A percentile compares a stretch with the other conserved stretches of the same genome.
Evolutionary conservation across 2,888 invertebrate species (phyloP).

Genomic region (Mongoloraphidia duomilia): DNA sequence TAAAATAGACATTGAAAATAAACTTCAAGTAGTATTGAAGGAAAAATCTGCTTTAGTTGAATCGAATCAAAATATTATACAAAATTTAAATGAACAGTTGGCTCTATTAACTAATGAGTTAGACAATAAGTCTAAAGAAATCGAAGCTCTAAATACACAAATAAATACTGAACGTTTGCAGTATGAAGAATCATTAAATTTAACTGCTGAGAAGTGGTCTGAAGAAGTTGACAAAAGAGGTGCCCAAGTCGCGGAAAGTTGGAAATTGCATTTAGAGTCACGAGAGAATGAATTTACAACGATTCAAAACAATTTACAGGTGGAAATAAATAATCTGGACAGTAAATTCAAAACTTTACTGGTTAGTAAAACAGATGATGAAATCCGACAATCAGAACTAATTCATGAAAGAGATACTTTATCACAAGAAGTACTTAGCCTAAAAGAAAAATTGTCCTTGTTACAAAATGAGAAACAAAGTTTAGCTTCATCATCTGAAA

Average conservation of each 20-base stretch:
- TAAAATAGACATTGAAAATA: too few species aligned
- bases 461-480: too few species aligned
- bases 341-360: slow-evolving; percentile 26
- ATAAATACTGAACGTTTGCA: slow-evolving; percentile 8
- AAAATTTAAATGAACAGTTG: neutral
- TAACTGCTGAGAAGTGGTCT: slow-evolving; percentile 26
- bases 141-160: slow-evolving; percentile 24
- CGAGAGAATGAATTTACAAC: slow-evolving; percentile 46
- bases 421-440: neutral
- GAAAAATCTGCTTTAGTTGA: too few species aligned
- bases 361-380: slow-evolving; percentile 18
- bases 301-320: slow-evolving; percentile 34
- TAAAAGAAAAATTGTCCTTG: neutral
- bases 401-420: neutral
- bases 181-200: slow-evolving; percentile 11
- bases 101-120: slow-evolving; percentile 14
- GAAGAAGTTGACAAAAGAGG: slow-evolving; percentile 49
- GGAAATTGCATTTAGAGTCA: slow-evolving; percentile 52
- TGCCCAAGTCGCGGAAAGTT: slow-evolving; percentile 50
- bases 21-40: too few species aligned
- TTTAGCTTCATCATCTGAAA: too few species aligned
- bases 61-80: too few species aligned
- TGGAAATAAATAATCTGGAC: slow-evolving; percentile 36
- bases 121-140: slow-evolving; percentile 25
- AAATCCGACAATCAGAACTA: slow-evolving; percentile 1